Base-by-base conservation (phyloP, 2,113 vertebrate species). In the Sylvietta virens region DNA sequence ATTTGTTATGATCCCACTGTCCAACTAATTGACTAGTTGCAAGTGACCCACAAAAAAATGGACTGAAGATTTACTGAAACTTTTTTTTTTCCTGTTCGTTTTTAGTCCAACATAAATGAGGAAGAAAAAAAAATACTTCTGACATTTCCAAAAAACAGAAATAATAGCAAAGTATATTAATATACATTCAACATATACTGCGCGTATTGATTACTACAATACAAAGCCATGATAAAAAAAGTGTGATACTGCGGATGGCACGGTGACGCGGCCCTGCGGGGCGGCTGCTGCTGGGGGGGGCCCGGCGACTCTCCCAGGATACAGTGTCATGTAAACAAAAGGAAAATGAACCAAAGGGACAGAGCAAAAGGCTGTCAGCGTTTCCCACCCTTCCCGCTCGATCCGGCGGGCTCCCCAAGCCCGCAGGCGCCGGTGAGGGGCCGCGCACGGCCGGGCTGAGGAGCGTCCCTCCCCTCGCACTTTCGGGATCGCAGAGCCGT, bases 141-240 rank as follows among this genome's bases (percentile, higher is more conserved):
- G 97, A 98, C 97, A 96, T 98, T 98, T 98, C 97, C 97, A 94
- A 96, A 98, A 97, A 97, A 97, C 98, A 98, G 98, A 98, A 97
- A 97, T 93, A 95, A 97, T 94, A 97, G 97, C 95, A 97, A 98
- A 98, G 97, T 97, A 97, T 97, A 96, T 98, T 95, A 96, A 97
- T 98, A 97, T 98, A 98, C 98, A 98, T 98, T 98, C 98, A 98
- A 98, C 98, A 97, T 95, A 98, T 90, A 98, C 97, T 96, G 97
- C 65, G 92, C 95, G 97, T 97, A 95, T 93, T 89, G 97, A 95
- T 95, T 95, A 96, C 98, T 98, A 98, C 98, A 95, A 97, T 97
- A 98, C 98, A 98, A 98, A 98, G 98, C 98, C 57, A 98, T 95
- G 97, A 81, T 89, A 91, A 93, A 95, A 96, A 92, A 97, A 97